Evolutionary conservation across 92 coral and sea anemone species (phyloP).

Genomic region (Palythoa caribaeorum): DNA sequence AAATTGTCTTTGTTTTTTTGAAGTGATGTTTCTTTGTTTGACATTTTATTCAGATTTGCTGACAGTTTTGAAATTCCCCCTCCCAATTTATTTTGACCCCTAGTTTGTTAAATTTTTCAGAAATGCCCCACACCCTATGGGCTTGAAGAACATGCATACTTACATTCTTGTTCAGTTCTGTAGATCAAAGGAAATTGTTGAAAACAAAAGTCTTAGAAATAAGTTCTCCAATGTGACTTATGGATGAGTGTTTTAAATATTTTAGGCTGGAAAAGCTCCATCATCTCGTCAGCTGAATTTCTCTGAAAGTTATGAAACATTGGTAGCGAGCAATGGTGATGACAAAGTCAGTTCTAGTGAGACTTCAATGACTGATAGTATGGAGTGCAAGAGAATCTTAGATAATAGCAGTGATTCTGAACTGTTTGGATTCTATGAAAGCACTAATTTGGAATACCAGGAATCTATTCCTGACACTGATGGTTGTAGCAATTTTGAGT

Average conservation of each 20-base stretch:
- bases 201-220: too few species aligned
- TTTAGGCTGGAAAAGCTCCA: constrained; percentile 14
- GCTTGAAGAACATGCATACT: too few species aligned
- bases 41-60: too few species aligned
- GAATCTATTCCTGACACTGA: neutral
- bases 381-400: neutral
- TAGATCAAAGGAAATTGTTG: too few species aligned
- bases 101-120: too few species aligned
- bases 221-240: neutral
- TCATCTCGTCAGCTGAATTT: constrained; percentile 37
- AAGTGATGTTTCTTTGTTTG: too few species aligned
- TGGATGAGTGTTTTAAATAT: neutral
- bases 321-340: neutral
- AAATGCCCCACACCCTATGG: too few species aligned
- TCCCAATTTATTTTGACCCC: too few species aligned
- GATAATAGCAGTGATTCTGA: constrained; percentile 30
- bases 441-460: neutral
- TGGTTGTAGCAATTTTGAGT: neutral
- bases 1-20: too few species aligned
- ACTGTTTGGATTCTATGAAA: constrained; percentile 15
- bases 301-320: neutral
- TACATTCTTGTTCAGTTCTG: too few species aligned
- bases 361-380: neutral
- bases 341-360: neutral
- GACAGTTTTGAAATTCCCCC: too few species aligned